These are phyloP conservation scores for Aspidiotus destructor DNA, from an alignment of 2,888 invertebrate species.

Conservation along the genomic window DNA sequence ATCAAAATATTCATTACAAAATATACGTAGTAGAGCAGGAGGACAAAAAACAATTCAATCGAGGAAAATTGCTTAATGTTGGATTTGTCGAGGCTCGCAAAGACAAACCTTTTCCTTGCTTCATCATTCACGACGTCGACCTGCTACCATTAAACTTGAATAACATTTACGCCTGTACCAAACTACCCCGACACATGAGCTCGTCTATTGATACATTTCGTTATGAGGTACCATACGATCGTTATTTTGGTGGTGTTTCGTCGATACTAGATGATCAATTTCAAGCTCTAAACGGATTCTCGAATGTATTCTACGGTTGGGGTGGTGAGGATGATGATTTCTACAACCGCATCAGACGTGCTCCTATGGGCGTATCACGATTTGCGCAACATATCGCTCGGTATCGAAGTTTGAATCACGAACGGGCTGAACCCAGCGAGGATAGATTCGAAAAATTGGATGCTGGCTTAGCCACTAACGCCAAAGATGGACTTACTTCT, in stretches of 20 bases:
- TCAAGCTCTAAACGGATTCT: conserved; percentile 66
- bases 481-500: conserved; percentile 54
- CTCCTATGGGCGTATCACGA: conserved; percentile 51
- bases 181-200: conserved; percentile 77
- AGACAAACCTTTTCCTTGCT: conserved; percentile 61
- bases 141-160: conserved; percentile 64
- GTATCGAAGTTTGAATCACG: conserved; percentile 59
- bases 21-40: conserved; percentile 82
- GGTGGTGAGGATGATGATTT: conserved; percentile 87
- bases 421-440: conserved; percentile 50
- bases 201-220: conserved; percentile 71
- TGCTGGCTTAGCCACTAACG: conserved; percentile 47
- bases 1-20: conserved; percentile 71
- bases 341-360: conserved; percentile 45
- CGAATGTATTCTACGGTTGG: conserved; percentile 73
- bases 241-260: conserved; percentile 72
- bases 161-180: conserved; percentile 76
- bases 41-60: conserved; percentile 66
- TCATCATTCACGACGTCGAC: conserved; percentile 84
- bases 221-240: conserved; percentile 53
- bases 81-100: conserved; percentile 69
- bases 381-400: conserved; percentile 58
- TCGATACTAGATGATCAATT: conserved; percentile 66
- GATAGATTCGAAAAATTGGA: conserved; percentile 45
- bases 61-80: conserved; percentile 78